phyloP scores from a whole-genome alignment of 1,140 invertebrate genomes.

The Oryctes rhinoceros region DNA sequence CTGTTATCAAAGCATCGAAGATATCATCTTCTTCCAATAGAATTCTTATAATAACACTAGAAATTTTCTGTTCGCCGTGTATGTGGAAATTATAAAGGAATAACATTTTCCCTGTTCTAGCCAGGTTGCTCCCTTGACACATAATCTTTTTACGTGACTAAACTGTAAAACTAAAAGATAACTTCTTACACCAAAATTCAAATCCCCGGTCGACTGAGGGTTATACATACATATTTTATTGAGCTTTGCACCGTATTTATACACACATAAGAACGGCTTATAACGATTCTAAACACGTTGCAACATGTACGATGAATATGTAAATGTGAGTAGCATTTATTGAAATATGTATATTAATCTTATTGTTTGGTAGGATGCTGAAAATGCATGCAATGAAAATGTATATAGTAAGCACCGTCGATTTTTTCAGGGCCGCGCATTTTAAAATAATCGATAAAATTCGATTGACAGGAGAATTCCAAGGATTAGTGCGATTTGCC shows the following conservation, averaged over 20 bases:
- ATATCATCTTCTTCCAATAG: background rate
- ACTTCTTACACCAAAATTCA: background rate
- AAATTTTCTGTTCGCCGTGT: background rate
- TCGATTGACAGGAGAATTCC: background rate
- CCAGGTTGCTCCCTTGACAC: background rate
- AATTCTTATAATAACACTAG: background rate
- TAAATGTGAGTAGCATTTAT: background rate
- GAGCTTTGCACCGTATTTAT: background rate
- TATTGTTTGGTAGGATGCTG: no score
- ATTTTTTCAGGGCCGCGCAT: background rate
- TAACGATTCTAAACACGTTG: background rate
- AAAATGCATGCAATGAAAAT: no score
- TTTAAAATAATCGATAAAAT: conserved; percentile 19
- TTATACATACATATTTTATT: conserved; percentile 15
- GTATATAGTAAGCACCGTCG: no score
- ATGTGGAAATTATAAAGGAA: background rate
- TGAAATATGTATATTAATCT: background rate
- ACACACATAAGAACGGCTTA: background rate
- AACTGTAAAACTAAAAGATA: background rate
- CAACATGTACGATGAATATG: background rate
- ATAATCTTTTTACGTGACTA: conserved; percentile 15
- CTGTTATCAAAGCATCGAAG: no score
- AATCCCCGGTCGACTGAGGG: background rate
- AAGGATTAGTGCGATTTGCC: no score
- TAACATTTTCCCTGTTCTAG: background rate